Evolutionary conservation across 2,888 invertebrate genomes (phyloP).

Genomic region (Saturnia pavonia): DNA sequence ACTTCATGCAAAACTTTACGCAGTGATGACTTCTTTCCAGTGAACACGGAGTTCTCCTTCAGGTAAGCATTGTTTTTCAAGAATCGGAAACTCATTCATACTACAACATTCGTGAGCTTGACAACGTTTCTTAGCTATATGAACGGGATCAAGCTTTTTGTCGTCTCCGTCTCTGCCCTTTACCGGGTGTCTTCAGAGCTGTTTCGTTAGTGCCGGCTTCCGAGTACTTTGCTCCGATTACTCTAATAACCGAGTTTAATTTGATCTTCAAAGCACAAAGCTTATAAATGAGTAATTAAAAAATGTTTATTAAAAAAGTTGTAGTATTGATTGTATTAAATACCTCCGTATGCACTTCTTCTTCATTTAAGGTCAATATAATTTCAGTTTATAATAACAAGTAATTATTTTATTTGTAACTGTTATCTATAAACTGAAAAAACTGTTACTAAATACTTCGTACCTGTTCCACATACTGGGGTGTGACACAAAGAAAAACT

Average conservation of each 20-base stretch:
- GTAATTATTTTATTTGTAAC: too few relatives aligned
- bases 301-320: too few relatives aligned
- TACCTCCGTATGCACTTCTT: too few relatives aligned
- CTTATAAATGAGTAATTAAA: too few relatives aligned
- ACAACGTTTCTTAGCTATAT: neutral
- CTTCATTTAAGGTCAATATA: too few relatives aligned
- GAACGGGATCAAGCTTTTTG: neutral
- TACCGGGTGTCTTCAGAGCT: slow-evolving; percentile 1
- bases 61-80: neutral
- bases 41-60: neutral
- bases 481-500: too few relatives aligned
- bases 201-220: neutral
- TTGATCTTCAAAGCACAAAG: neutral
- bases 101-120: neutral
- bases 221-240: neutral
- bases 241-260: neutral
- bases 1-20: slow-evolving; percentile 2
- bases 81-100: neutral
- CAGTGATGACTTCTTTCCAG: neutral
- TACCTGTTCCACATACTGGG: too few relatives aligned
- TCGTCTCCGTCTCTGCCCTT: slow-evolving; percentile 6
- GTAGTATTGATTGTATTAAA: too few relatives aligned
- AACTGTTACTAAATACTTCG: too few relatives aligned
- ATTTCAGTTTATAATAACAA: too few relatives aligned
- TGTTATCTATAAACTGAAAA: too few relatives aligned